Evolutionary conservation across 1,140 invertebrate species (phyloP), one percentile per base, ranked within the genome.

Genomic region (Meloidogyne chitwoodi): DNA sequence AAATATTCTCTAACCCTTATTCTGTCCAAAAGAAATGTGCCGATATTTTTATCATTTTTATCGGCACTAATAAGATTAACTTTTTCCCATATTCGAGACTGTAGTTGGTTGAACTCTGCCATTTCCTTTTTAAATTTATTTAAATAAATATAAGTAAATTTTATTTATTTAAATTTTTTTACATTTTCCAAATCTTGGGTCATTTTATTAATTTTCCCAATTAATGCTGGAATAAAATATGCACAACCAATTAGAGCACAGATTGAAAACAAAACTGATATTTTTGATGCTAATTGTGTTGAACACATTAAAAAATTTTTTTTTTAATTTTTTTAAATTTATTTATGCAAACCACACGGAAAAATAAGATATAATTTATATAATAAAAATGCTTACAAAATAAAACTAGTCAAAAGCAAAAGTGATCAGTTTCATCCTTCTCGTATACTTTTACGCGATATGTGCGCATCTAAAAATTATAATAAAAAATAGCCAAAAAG

Each of bases 161-260:
- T n/a, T 14, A 61, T 29, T 26, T 19, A 3, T 22, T 68, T n/a
- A 11, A 19, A 41, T 64, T 38, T 75, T 64, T 38, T 75, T 27
- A 75, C 74, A 24, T 70, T 31, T 38, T 76, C 67, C 61, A 76
- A 69, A 11, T 70, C 75, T 24, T 62, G 26, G 26, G 75, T 76
- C 12, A 76, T 76, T 19, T 64, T 48, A 74, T 41, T 74, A 19
- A 76, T 76, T 41, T 76, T 76, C 19, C 29, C 56, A 10, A 76
- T 64, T 29, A 76, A 44, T 22, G 68, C 41, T 16, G 75, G 75
- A 64, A 76, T 71, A 64, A 76, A 76, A 27, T 75, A 44, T 24
- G 11, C 65, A 71, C 75, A 76, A 29, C 65, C 68, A 5, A 38
- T 26, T 22, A 76, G 26, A 8, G 75, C 62, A 10, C 24, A 16